A percentile compares a stretch with the other conserved stretches of the same genome.
Conservation (phyloP, 2,797 vertebrate genomes). For the Sparidentex hasta region DNA sequence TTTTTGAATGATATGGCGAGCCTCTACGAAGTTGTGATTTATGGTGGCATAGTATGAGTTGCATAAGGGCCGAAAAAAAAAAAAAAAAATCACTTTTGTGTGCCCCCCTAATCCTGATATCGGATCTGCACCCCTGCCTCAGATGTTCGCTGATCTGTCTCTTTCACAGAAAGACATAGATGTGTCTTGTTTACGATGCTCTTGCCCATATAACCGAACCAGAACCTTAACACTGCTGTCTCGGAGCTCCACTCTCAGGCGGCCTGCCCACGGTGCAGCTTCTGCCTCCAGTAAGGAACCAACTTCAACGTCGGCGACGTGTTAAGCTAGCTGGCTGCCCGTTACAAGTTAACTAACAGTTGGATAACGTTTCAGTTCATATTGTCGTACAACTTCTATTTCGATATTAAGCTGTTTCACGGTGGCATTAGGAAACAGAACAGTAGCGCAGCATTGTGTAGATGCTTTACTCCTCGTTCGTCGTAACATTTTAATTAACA, state of each 20-base stretch:
- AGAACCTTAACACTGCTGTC: background rate
- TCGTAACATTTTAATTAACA: background rate
- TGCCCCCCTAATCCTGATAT: too few species aligned
- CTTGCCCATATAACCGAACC: background rate
- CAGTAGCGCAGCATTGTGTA: accelerated
- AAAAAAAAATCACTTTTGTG: too few species aligned
- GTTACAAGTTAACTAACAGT: background rate
- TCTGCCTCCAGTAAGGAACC: slow-evolving; percentile 11
- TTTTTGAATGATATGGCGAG: too few species aligned
- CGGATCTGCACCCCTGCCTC: too few species aligned
- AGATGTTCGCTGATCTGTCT: background rate
- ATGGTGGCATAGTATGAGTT: too few species aligned
- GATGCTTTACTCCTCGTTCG: background rate
- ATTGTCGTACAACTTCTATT: background rate
- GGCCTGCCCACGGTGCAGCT: background rate
- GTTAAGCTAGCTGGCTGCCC: slow-evolving; percentile 18
- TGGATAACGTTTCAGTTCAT: background rate
- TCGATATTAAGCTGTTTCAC: background rate
- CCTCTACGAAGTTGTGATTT: too few species aligned
- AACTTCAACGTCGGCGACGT: slow-evolving; percentile 42
- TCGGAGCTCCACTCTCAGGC: slow-evolving; percentile 7
- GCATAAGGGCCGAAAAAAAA: too few species aligned
- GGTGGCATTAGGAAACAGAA: accelerated
- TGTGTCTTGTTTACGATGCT: background rate
- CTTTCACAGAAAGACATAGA: background rate